Evolutionary conservation across 2,888 invertebrate genomes (phyloP), one percentile per base, ranked within the genome.

Genomic region (Drosophila macrospina): DNA sequence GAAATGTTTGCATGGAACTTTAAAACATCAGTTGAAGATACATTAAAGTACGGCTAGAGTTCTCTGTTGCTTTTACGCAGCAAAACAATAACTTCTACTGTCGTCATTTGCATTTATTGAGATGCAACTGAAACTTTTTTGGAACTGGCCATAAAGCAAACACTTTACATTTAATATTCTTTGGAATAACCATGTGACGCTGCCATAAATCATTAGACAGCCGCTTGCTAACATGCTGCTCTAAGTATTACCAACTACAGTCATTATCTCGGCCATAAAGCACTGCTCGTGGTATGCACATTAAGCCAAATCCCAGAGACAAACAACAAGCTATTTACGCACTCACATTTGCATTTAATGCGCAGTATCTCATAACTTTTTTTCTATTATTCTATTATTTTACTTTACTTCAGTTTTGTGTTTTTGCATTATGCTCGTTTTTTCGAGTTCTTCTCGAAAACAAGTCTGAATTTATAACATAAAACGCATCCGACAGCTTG

Each of bases 401-500:
- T 41, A 41, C 69, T 61, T 45, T 20, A 20, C 20, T 20, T 20
- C 20, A 2, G 20, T 39, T 45, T 41, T 41, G 2, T 37, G 1
- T 24, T 13, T 15, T 47, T 54, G n/a, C n/a, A n/a, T n/a, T n/a
- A n/a, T n/a, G n/a, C 63, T 13, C 4, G 32, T 26, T 41, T 47
- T 16, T 28, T 57, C 55, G 26, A 15, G 51, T 71, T 78, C 64
- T 76, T 74, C 69, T 71, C 44, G 59, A 74, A 75, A 80, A 68
- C 80, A 82, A 74, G 85, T 83, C 83, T 45, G 72, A 86, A 85
- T 86, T 79, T 86, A 85, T 75, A 83, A 86, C 85, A 75, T 73
- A 77, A 79, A 86, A 83, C 77, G 86, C 70, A 86, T 66, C 70
- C 72, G 85, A 86, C 85, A 85, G 85, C 80, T 79, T 86, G 86